Base-by-base conservation (phyloP, 2,888 invertebrate genomes). In the Xanthia togata region DNA sequence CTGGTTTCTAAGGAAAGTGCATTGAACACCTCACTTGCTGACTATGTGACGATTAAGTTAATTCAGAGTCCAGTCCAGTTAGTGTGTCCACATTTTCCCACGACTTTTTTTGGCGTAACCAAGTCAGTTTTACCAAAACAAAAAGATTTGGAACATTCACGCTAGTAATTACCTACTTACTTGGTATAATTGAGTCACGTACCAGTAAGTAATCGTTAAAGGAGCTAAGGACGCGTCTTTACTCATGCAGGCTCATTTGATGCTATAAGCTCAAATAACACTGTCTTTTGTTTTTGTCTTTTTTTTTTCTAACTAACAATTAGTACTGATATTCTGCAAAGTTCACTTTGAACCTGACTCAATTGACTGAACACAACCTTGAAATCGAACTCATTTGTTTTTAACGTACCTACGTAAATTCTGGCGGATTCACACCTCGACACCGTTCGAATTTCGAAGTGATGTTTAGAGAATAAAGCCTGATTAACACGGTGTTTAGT, bases 171-270 rank as follows among this genome's bases (percentile, higher is more conserved):
- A 31, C 31, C 31, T 31, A 31, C 31, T 31, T 31, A 31, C 31
- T 31, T 31, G 31, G 31, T 31, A 31, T 31, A 73, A 71, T 73
- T 60, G 44, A 50, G 59, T 71, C 73, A 70, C 69, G 70, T 73
- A 59, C n/a, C n/a, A 1, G 41, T 57, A 57, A 69, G 57, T 35
- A 57, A 60, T 60, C 31, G 41, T 74, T 41, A 60, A 70, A 59
- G 11, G 31, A 23, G 12, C 31, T 6, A 31, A 50, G 1, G 47
- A 23, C 12, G 17, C n/a, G 2, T n/a, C 6, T 69, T 11, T 35
- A 31, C 31, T 31, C 31, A 31, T 69, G 20, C 55, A 44, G n/a
- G 6, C 44, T 55, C 23, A 0, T 31, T 31, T 31, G 8, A 20
- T 12, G 31, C 17, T 17, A 31, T 60, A 17, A n/a, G 47, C 11